Evolutionary conservation across 2,888 invertebrate species (phyloP).

Genomic region (Seira musarum): DNA sequence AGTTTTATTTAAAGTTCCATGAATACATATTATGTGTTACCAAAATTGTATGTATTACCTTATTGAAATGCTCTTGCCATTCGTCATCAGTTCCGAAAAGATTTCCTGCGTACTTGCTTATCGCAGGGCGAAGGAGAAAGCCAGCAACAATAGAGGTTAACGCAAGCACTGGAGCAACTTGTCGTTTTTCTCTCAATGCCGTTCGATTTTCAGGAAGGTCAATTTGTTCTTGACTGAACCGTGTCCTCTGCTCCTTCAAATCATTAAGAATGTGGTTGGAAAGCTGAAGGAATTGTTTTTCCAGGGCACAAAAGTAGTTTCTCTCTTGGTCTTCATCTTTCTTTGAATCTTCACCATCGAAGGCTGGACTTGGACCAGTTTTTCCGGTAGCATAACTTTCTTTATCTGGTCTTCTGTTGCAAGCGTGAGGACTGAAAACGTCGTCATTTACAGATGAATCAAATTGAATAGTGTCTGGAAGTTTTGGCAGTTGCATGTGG

Average conservation of each 20-base stretch:
- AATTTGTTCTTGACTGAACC: background rate
- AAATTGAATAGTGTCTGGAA: conserved; percentile 20
- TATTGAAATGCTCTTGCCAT: conserved; percentile 29
- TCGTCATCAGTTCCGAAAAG: conserved; percentile 31
- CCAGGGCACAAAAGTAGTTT: conserved; percentile 21
- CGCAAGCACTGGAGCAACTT: conserved; percentile 19
- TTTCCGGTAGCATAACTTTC: background rate
- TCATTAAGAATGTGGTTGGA: conserved; percentile 30
- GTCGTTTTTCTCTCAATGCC: conserved; percentile 18
- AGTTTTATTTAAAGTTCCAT: background rate
- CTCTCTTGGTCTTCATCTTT: no score
- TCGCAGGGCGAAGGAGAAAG: conserved; percentile 31
- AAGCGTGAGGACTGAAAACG: background rate
- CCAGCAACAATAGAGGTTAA: conserved; percentile 31
- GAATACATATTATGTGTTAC: background rate
- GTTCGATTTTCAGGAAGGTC: background rate
- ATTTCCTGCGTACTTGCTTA: conserved; percentile 37
- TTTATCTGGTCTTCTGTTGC: background rate
- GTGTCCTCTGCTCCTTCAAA: background rate
- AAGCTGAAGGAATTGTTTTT: conserved; percentile 17
- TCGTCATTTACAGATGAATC: background rate
- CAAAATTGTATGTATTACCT: conserved; percentile 12
- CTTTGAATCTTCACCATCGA: no score
- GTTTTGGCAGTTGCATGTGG: conserved; percentile 22
- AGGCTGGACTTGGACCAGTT: no score